Evolutionary conservation across 2,797 vertebrate species (phyloP).

Genomic region (Chiroxiphia lanceolata): DNA sequence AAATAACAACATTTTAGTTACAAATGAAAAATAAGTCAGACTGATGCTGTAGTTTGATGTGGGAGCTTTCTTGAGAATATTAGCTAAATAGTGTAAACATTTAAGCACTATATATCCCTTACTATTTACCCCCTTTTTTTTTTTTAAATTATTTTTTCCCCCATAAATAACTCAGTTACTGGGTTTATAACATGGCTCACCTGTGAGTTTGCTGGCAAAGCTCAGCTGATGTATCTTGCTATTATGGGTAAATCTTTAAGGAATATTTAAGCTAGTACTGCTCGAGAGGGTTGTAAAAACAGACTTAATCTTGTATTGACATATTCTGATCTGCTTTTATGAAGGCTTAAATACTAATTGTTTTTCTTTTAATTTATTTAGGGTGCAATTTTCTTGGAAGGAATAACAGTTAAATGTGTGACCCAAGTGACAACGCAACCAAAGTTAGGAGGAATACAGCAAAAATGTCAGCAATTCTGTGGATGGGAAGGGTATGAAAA

Average conservation of each 20-base stretch:
- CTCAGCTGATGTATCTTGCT: not conserved
- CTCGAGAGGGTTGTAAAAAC: not conserved
- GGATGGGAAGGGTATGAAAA: conserved; percentile 91
- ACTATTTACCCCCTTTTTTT: not conserved
- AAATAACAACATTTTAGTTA: not conserved
- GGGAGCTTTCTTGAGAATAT: not conserved
- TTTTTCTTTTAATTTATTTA: conserved; percentile 38
- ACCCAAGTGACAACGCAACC: conserved; percentile 90
- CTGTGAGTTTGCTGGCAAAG: not conserved
- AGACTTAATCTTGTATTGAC: not conserved
- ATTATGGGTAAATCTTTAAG: not conserved
- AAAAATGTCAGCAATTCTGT: conserved; percentile 92
- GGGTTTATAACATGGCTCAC: not conserved
- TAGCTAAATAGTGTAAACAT: not conserved
- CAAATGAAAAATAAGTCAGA: not conserved
- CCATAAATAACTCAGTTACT: not conserved
- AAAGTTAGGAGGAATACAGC: conserved; percentile 90
- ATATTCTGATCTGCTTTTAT: not conserved
- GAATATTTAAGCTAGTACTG: not conserved
- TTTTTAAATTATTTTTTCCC: not conserved
- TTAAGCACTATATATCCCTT: not conserved
- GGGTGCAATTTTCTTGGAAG: conserved; percentile 96
- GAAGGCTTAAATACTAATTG: not conserved
- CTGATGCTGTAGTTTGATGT: not conserved
- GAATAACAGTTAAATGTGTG: conserved; percentile 89